Conservation (phyloP, 35 echinoderm and acorn worm genomes). For the Holothuria glaberrima region DNA sequence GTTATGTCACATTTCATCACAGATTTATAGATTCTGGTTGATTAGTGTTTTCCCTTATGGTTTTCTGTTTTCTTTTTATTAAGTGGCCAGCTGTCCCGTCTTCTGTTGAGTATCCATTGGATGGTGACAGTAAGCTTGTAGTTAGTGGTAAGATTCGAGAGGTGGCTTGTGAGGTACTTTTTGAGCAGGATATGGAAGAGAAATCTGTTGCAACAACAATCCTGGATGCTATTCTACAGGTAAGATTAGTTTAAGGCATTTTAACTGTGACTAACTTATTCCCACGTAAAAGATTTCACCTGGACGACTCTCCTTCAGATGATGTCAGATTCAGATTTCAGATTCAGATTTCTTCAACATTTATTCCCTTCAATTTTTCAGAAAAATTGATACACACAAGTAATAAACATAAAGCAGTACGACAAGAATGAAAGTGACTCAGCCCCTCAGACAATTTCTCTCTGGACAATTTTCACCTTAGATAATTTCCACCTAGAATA, state of each 20-base stretch:
- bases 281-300: too few relatives aligned
- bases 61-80: neutral
- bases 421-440: too few relatives aligned
- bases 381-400: too few relatives aligned
- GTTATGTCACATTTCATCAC: too few relatives aligned
- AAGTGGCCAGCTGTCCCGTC: constrained; percentile 85
- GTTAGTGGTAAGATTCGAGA: constrained; percentile 87
- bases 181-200: constrained; percentile 94
- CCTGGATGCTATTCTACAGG: constrained; percentile 91
- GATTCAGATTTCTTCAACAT: too few relatives aligned
- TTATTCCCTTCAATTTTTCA: too few relatives aligned
- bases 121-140: constrained; percentile 77
- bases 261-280: too few relatives aligned
- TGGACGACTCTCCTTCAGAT: too few relatives aligned
- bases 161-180: constrained; percentile 86
- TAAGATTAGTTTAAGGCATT: neutral
- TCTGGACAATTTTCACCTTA: neutral
- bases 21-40: too few relatives aligned
- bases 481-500: neutral
- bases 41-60: neutral
- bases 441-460: too few relatives aligned
- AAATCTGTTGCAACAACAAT: constrained; percentile 80
- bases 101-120: constrained; percentile 89
- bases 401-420: too few relatives aligned
- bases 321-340: too few relatives aligned